phyloP scores from a whole-genome alignment of 2,797 vertebrate species.

The Columba guinea region DNA sequence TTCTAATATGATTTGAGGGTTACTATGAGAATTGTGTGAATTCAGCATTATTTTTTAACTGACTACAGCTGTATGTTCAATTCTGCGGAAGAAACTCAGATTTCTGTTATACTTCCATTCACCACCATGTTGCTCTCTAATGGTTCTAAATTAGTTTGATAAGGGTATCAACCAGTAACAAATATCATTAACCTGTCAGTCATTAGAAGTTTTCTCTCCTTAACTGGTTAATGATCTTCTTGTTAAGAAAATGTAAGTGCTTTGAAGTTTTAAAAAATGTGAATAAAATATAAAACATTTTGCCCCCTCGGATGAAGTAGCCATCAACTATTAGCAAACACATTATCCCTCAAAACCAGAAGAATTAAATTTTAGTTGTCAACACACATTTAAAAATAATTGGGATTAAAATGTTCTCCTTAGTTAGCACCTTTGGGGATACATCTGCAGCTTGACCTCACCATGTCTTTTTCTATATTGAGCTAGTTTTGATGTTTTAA shows the following conservation, averaged over 20 bases:
- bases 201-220: neutral
- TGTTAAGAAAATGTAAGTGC: neutral
- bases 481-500: slow-evolving; percentile 51
- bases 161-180: neutral
- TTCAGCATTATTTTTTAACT: neutral
- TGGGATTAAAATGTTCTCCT: neutral
- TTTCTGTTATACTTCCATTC: neutral
- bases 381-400: neutral
- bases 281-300: neutral
- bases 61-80: neutral
- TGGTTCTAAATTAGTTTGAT: neutral
- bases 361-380: neutral
- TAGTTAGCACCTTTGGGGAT: neutral
- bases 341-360: neutral
- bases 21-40: neutral
- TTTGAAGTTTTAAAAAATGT: neutral
- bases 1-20: neutral
- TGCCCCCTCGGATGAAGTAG: neutral
- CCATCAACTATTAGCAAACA: neutral
- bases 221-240: neutral
- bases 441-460: slow-evolving; percentile 26
- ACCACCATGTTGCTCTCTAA: neutral
- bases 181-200: neutral
- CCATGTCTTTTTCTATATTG: slow-evolving; percentile 37
- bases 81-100: neutral